Base-by-base conservation (phyloP, 2,797 vertebrate species). In the Trachurus trachurus region DNA sequence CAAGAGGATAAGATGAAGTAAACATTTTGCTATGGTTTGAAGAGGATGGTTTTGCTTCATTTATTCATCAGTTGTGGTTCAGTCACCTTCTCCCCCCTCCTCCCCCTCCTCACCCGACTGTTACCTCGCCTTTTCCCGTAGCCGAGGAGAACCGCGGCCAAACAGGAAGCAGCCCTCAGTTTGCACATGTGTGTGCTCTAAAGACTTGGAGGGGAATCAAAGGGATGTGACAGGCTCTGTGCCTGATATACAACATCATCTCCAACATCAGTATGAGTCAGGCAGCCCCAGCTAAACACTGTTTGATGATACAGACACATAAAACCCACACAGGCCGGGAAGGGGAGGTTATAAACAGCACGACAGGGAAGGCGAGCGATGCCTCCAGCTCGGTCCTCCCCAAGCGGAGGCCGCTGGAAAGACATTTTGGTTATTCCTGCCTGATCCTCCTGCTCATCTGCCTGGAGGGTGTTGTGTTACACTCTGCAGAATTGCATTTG, bases 61-160 rank as follows among this genome's bases (percentile, higher is more conserved):
- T 86, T 80, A 66, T 73, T 81, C 71, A 60, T 82, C 62, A 73
- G 71, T 80, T 78, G 67, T 57, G 66, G 53, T 82, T 58, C 59
- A 57, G 63, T 76, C 83, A 80, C 77, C 76, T 58, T 37, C 65
- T 34, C 26, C 2, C 39, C 29, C 73, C 64, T 21, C 61, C 37
- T 61, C 66, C 76, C 67, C 62, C 58, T 15, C 39, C 57, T 60
- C 42, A 47, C 62, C 56, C 62, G 17, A 76, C 72, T 69, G 45
- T 73, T 80, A 80, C 76, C 79, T 85, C 74, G 87, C 89, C 90
- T 87, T 83, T 94, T 93, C 93, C 93, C 91, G 90, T 86, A 93
- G 88, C 69, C 10, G 83, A 56, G 72, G 50, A 66, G 64, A 78
- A 53, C 59, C 1, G 0, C 22, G 60, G 90, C 91, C 90, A 93